phyloP scores from a whole-genome alignment of 2,113 vertebrate species.

The Fregetta grallaria region DNA sequence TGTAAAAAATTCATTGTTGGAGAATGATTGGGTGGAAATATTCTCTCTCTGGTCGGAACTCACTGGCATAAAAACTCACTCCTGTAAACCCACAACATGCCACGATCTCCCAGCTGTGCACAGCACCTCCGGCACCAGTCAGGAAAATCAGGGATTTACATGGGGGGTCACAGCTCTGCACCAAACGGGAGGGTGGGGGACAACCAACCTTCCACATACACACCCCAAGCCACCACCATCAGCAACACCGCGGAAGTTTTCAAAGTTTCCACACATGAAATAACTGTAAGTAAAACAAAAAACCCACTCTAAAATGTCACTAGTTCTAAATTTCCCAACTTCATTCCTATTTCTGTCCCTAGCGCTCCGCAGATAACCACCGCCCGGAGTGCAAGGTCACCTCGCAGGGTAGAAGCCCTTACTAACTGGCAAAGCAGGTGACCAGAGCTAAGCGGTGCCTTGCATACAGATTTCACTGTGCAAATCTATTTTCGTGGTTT shows the following conservation, averaged over 20 bases:
- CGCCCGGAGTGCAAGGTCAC: accelerated
- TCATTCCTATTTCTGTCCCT: not conserved
- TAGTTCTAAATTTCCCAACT: not conserved
- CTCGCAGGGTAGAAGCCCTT: not conserved
- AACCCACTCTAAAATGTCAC: not conserved
- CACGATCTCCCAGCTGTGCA: not conserved
- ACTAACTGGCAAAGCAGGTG: not conserved
- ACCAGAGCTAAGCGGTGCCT: not conserved
- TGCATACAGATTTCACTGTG: not conserved
- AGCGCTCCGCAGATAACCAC: not conserved
- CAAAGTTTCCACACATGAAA: not conserved
- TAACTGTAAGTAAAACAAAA: not conserved
- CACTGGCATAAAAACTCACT: not conserved
- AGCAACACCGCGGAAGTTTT: not conserved
- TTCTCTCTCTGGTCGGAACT: not conserved
- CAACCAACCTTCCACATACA: not conserved
- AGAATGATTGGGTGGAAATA: not conserved
- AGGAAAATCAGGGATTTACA: not conserved
- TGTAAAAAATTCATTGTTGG: not conserved
- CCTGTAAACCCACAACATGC: not conserved
- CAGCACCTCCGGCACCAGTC: accelerated
- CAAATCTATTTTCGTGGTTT: not conserved
- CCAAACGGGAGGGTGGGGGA: not conserved
- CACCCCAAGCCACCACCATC: not conserved
- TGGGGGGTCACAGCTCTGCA: not conserved